Percentiles rank a stretch among this genome's conserved stretches.
phyloP scores from a whole-genome alignment of 2,888 invertebrate species.

The Melanargia galathea region DNA sequence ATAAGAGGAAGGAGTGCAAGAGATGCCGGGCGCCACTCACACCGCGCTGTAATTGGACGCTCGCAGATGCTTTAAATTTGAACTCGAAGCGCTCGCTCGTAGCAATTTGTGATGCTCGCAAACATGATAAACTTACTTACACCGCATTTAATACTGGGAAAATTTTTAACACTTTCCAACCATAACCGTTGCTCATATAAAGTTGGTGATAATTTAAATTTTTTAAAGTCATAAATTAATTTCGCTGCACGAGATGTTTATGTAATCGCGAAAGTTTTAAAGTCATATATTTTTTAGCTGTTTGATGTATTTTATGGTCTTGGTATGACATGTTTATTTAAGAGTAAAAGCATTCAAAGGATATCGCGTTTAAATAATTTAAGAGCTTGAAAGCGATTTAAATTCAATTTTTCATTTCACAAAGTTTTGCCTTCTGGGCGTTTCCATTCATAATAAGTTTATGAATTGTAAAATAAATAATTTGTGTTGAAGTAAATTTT shows the following conservation, averaged over 20 bases:
- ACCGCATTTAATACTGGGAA: constrained; percentile 16
- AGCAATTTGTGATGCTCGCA: constrained; percentile 18
- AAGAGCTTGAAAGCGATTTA: background rate
- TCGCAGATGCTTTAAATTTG: constrained; percentile 20
- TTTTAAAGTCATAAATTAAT: constrained; percentile 8
- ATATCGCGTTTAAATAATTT: background rate
- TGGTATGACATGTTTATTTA: background rate
- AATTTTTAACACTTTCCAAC: constrained; percentile 17
- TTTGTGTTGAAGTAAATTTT: too few species aligned
- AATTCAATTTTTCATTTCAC: background rate
- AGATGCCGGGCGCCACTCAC: constrained; percentile 6
- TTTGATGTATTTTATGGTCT: constrained; percentile 3
- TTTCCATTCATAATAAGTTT: background rate
- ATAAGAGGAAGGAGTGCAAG: background rate
- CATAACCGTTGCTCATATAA: constrained; percentile 23
- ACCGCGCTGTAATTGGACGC: constrained; percentile 17
- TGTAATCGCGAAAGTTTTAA: background rate
- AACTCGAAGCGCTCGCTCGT: constrained; percentile 14
- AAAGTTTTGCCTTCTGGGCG: too few species aligned
- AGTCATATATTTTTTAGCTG: constrained; percentile 2
- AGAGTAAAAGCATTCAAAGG: background rate
- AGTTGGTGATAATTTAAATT: constrained; percentile 21
- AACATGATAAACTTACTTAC: constrained; percentile 17
- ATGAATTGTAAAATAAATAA: background rate
- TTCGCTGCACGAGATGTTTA: constrained; percentile 2